These are phyloP conservation scores for Chiloscyllium plagiosum DNA, from an alignment of 2,113 vertebrate genomes.

Conservation along the genomic window DNA sequence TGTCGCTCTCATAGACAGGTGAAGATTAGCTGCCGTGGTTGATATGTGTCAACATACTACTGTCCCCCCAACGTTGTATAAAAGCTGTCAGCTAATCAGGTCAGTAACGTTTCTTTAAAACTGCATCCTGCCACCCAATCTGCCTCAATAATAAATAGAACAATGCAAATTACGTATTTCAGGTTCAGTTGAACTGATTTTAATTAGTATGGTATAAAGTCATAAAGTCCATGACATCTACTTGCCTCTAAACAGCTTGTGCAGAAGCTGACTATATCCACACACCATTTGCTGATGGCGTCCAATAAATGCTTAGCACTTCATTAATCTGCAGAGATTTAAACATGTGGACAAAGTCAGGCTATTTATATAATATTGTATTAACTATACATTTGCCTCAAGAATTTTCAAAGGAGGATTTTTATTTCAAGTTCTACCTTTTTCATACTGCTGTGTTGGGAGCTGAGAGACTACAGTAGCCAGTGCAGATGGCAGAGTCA, in stretches of 20 bases:
- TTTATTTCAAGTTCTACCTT: neutral
- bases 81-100: slow-evolving; percentile 9
- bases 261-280: neutral
- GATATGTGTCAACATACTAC: neutral
- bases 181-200: slow-evolving; percentile 21
- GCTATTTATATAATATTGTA: neutral
- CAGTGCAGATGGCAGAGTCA: neutral
- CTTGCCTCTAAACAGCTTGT: slow-evolving; percentile 21
- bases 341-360: neutral
- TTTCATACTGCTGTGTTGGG: neutral
- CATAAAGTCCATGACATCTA: neutral
- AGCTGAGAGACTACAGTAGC: neutral
- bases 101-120: slow-evolving; percentile 8
- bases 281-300: slow-evolving; percentile 30
- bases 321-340: slow-evolving; percentile 26
- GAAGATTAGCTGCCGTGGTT: neutral
- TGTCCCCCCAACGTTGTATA: neutral
- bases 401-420: neutral
- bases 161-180: slow-evolving; percentile 8
- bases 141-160: slow-evolving; percentile 21
- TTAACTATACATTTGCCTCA: neutral
- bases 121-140: neutral
- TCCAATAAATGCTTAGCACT: slow-evolving; percentile 32
- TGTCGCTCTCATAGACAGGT: neutral
- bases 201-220: slow-evolving; percentile 22